Evolutionary conservation across 1,140 invertebrate genomes (phyloP), one percentile per base, ranked within the genome.

Genomic region (Holcopasites calliopsidis): DNA sequence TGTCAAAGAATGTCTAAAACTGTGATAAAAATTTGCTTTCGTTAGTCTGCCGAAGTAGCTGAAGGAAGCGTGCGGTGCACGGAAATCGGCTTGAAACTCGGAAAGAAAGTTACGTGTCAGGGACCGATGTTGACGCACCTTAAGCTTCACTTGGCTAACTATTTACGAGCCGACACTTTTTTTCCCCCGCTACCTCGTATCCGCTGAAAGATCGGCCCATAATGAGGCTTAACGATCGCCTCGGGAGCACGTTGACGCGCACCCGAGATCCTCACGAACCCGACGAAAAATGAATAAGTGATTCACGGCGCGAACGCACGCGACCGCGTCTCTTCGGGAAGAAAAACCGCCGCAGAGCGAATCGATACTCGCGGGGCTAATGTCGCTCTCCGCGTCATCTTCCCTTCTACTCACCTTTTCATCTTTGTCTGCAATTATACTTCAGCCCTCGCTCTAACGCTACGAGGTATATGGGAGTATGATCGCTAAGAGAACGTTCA

Each of bases 171-270:
- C 80, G 82, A 86, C 80, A 82, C 84, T 82, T 87, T 86, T 84
- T 66, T 84, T 79, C 85, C 82, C 77, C 65, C 73, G 62, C 21
- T 52, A 38, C 70, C 55, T 61, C 73, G 76, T 88, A 86, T 88
- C 84, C 84, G 83, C 64, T 79, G 77, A 62, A 83, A 85, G 85
- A 87, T 85, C 82, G 83, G 83, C 79, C 79, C 76, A 85, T 87
- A 89, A 89, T 87, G 87, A 89, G 82, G 83, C 83, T 87, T 86
- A 89, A 89, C 86, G 87, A 89, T 87, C 84, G 79, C 61, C 82
- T 61, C 78, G 69, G 81, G 74, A 85, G 83, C 71, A 76, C 79
- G 88, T 88, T 87, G 86, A 89, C 84, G 86, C 85, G 78, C 79
- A 72, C 21, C 18, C 70, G 44, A 70, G 77, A 58, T 80, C 71